A percentile compares a stretch with the other conserved stretches of the same genome.
Evolutionary conservation across 2,797 vertebrate genomes (phyloP).

Genomic region (Helarctos malayanus): DNA sequence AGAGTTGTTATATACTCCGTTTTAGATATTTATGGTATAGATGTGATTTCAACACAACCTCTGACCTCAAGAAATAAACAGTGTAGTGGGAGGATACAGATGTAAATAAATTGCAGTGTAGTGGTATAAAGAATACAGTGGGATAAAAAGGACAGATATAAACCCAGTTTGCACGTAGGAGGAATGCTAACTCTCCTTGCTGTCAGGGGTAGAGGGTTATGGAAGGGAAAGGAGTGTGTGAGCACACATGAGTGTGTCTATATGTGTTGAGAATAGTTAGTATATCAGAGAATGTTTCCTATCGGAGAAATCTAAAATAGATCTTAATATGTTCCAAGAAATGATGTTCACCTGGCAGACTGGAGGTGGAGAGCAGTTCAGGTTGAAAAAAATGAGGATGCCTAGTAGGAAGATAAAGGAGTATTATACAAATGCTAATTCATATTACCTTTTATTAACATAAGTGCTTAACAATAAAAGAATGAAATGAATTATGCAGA

Average conservation of each 20-base stretch:
- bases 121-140: background rate
- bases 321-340: background rate
- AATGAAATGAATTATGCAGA: background rate
- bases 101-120: background rate
- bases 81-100: background rate
- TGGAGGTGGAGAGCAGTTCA: background rate
- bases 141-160: background rate
- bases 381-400: background rate
- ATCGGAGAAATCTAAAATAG: constrained; percentile 3
- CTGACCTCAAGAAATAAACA: background rate
- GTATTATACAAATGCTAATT: constrained; percentile 34
- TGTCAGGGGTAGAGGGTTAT: background rate
- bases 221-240: background rate
- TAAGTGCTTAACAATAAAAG: constrained; percentile 45
- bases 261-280: background rate
- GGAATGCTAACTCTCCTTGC: background rate
- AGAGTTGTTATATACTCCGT: background rate
- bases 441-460: constrained; percentile 11
- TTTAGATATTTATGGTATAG: constrained; percentile 3
- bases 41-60: background rate
- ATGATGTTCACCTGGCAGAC: background rate
- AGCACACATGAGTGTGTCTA: background rate
- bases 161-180: background rate
- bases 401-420: constrained; percentile 15
- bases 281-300: background rate